phyloP scores from a whole-genome alignment of 2,113 vertebrate genomes.

The Epinephelus moara region DNA sequence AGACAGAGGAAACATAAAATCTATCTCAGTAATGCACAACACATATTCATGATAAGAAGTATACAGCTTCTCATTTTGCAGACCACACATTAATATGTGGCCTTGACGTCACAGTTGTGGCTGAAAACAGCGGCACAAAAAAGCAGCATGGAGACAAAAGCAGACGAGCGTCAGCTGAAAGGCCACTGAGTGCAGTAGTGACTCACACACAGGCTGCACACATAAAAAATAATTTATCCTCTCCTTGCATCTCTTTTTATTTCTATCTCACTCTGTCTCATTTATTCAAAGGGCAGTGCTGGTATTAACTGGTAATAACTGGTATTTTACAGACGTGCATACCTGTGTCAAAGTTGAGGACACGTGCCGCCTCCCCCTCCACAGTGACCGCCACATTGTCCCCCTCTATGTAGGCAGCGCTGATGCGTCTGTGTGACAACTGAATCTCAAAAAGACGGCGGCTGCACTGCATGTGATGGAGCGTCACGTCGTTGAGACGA shows the following conservation, averaged over 20 bases:
- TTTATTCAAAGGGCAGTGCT: background rate
- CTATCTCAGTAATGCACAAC: background rate
- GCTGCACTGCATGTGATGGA: conserved; percentile 83
- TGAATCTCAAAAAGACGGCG: conserved; percentile 84
- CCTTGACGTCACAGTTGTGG: conserved; percentile 1
- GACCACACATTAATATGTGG: background rate
- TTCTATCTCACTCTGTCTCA: conserved; percentile 3
- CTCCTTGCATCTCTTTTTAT: conserved; percentile 13
- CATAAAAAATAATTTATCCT: conserved; percentile 2
- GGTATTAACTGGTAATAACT: background rate
- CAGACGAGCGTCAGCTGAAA: conserved; percentile 30
- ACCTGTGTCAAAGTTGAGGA: conserved; percentile 87
- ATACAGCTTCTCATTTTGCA: background rate
- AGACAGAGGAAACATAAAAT: background rate
- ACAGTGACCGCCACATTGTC: conserved; percentile 84
- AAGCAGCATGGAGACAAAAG: background rate
- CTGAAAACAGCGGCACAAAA: conserved; percentile 22
- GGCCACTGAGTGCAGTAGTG: conserved; percentile 46
- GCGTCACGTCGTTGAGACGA: conserved; percentile 77
- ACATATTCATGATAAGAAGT: background rate
- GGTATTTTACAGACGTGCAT: background rate
- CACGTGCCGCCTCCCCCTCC: conserved; percentile 84
- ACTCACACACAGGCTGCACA: conserved; percentile 32
- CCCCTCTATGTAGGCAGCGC: conserved; percentile 80
- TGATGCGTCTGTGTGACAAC: conserved; percentile 84